Evolutionary conservation across 1,140 invertebrate genomes (phyloP).

Genomic region (Lasaia peninsularis): DNA sequence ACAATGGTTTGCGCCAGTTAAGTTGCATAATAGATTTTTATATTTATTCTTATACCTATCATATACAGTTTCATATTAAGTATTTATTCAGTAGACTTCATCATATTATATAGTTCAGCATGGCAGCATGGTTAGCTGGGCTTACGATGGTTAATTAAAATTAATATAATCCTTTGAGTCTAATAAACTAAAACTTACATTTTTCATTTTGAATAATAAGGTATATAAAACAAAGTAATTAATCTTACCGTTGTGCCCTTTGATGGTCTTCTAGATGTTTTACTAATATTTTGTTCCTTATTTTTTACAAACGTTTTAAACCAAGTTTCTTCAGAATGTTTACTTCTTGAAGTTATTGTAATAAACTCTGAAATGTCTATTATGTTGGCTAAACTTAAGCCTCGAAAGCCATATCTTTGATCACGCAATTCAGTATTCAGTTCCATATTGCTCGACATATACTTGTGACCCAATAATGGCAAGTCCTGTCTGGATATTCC

Average conservation of each 20-base stretch:
- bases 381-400: conserved; percentile 82
- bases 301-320: conserved; percentile 56
- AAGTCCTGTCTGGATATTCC: conserved; percentile 78
- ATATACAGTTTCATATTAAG: too few species aligned
- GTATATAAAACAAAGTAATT: neutral
- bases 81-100: too few species aligned
- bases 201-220: neutral
- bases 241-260: conserved; percentile 79
- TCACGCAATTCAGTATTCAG: neutral
- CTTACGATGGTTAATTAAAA: too few species aligned
- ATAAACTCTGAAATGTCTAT: conserved; percentile 76
- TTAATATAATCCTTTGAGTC: too few species aligned
- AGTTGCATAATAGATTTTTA: too few species aligned
- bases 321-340: conserved; percentile 64
- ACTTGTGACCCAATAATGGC: conserved; percentile 76
- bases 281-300: conserved; percentile 38
- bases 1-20: too few species aligned
- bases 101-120: too few species aligned
- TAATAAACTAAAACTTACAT: too few species aligned
- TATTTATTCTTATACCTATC: too few species aligned
- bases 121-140: too few species aligned
- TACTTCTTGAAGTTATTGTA: conserved; percentile 76
- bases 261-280: conserved; percentile 67
- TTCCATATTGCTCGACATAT: conserved; percentile 81
- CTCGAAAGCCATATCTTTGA: conserved; percentile 78